These are phyloP conservation scores for Lithobius niger DNA, from an alignment of 1,140 invertebrate genomes.

Conservation along the genomic window DNA sequence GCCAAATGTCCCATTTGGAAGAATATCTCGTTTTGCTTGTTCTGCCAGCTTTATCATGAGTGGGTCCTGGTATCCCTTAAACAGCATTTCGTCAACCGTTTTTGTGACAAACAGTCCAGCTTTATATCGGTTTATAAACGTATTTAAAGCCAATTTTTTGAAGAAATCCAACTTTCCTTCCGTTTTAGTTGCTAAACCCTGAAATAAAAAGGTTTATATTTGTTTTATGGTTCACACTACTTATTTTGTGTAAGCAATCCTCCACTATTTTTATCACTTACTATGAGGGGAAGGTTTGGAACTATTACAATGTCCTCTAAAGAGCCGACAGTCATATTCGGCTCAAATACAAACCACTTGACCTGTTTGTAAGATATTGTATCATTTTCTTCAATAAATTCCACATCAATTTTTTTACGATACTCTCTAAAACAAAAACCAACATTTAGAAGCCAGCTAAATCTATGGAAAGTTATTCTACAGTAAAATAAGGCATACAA, in stretches of 20 bases:
- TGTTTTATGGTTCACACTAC: too few relatives aligned
- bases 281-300: neutral
- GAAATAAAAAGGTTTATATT: neutral
- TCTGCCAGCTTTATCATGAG: neutral
- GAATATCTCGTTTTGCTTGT: neutral
- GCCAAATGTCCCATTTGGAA: constrained; percentile 1
- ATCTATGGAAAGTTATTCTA: too few relatives aligned
- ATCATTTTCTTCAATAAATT: neutral
- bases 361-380: neutral
- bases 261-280: too few relatives aligned
- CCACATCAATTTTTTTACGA: constrained; percentile 1
- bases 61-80: neutral
- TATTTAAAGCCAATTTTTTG: neutral
- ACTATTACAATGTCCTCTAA: neutral
- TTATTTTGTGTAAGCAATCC: too few relatives aligned
- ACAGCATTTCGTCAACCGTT: neutral
- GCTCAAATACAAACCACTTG: neutral
- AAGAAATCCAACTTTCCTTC: neutral
- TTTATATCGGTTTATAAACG: neutral
- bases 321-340: neutral
- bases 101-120: neutral
- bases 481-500: too few relatives aligned
- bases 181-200: neutral
- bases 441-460: too few relatives aligned
- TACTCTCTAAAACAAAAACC: neutral